Conservation (phyloP, 64 coral and sea anemone genomes). For the Pocillopora damicornis region DNA sequence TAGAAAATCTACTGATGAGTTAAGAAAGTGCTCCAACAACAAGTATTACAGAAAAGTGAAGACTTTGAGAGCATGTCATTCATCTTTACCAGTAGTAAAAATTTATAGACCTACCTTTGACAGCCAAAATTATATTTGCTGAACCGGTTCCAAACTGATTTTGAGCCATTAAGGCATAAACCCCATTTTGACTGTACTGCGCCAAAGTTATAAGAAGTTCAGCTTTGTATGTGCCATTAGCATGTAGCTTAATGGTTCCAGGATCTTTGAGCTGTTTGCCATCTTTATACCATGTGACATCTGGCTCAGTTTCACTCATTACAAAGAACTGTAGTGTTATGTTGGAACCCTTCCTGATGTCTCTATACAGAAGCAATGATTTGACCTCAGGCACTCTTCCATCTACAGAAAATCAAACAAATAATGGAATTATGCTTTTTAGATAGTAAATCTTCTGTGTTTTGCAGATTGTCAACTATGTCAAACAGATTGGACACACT, state of each 20-base stretch:
- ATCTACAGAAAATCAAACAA: neutral
- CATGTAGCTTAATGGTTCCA: neutral
- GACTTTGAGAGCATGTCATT: too few species aligned
- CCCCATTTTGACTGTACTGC: slow-evolving; percentile 19
- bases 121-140: slow-evolving; percentile 13
- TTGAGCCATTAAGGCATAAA: slow-evolving; percentile 10
- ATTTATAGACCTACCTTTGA: slow-evolving; percentile 20
- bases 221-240: slow-evolving; percentile 15
- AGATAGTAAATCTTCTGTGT: too few species aligned
- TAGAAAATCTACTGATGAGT: too few species aligned
- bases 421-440: neutral
- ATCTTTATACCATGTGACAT: slow-evolving; percentile 47
- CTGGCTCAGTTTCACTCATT: neutral
- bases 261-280: neutral
- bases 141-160: slow-evolving; percentile 25
- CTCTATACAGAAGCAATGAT: slow-evolving; percentile 6
- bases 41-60: too few species aligned
- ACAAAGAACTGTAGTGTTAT: slow-evolving; percentile 7
- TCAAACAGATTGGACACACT: too few species aligned
- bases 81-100: neutral
- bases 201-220: neutral
- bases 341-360: slow-evolving; percentile 5
- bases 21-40: too few species aligned
- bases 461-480: too few species aligned
- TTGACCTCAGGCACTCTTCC: neutral